phyloP scores from a whole-genome alignment of 2,797 vertebrate genomes.

The Melopsittacus undulatus region DNA sequence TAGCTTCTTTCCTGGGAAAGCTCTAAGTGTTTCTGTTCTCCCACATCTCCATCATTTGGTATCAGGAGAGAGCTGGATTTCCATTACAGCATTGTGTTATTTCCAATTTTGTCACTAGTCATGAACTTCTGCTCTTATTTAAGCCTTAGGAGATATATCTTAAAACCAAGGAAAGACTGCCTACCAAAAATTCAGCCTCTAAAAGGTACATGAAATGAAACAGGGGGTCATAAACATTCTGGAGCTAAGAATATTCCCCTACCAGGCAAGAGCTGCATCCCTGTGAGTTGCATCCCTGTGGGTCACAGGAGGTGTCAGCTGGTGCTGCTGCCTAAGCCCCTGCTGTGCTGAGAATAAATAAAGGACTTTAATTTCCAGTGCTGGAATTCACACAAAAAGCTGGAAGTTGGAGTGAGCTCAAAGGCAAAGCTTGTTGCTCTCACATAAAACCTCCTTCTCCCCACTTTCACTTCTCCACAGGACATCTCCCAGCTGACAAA shows the following conservation, averaged over 20 bases:
- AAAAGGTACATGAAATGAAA: not conserved
- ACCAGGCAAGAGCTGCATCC: not conserved
- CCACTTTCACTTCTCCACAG: not conserved
- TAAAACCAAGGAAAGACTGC: not conserved
- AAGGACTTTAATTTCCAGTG: not conserved
- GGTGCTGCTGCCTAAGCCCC: not conserved
- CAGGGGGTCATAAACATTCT: not conserved
- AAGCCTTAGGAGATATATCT: not conserved
- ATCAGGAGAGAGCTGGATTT: not conserved
- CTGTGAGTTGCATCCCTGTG: not conserved
- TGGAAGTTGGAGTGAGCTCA: not conserved
- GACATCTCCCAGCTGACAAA: not conserved
- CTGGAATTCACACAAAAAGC: not conserved
- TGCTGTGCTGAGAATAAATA: not conserved
- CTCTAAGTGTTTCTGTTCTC: not conserved
- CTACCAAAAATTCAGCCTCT: not conserved
- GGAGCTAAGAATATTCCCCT: not conserved
- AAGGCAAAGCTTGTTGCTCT: not conserved
- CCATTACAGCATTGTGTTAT: fast-evolving
- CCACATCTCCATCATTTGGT: not conserved
- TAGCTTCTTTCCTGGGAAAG: not conserved
- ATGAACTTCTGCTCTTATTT: constrained; percentile 1
- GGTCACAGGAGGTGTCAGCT: not conserved
- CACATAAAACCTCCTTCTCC: not conserved
- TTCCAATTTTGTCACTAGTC: not conserved